Evolutionary conservation across 2,797 vertebrate species (phyloP).

Genomic region (Pagetopsis macropterus): DNA sequence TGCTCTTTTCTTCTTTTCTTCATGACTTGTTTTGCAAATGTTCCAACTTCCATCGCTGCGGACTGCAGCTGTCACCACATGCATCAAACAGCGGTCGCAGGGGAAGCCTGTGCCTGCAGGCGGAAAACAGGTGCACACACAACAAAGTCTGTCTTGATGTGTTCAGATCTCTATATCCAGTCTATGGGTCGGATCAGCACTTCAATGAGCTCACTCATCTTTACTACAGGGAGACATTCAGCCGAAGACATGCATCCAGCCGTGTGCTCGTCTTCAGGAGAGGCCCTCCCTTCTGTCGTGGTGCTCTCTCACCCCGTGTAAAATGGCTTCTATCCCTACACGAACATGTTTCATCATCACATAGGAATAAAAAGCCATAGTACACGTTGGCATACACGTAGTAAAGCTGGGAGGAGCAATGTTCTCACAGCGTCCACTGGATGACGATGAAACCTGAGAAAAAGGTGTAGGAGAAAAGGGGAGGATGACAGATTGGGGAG

Average conservation of each 20-base stretch:
- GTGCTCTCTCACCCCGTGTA: slow-evolving; percentile 94
- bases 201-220: slow-evolving; percentile 58
- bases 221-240: slow-evolving; percentile 61
- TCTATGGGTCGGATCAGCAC: slow-evolving; percentile 26
- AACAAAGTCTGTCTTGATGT: slow-evolving; percentile 60
- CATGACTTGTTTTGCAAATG: slow-evolving; percentile 63
- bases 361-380: slow-evolving; percentile 99
- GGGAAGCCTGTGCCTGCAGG: slow-evolving; percentile 64
- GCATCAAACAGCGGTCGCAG: slow-evolving; percentile 67
- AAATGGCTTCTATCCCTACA: slow-evolving; percentile 99
- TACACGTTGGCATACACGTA: slow-evolving; percentile 88
- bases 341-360: slow-evolving; percentile 97
- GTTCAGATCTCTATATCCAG: slow-evolving; percentile 26
- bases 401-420: slow-evolving; percentile 4
- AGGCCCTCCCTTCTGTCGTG: slow-evolving; percentile 45
- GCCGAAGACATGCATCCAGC: slow-evolving; percentile 61
- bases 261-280: slow-evolving; percentile 41
- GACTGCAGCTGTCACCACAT: slow-evolving; percentile 70
- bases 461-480: slow-evolving; percentile 22
- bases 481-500: slow-evolving; percentile 16
- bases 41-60: slow-evolving; percentile 64
- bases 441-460: slow-evolving; percentile 50
- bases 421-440: slow-evolving; percentile 21
- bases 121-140: slow-evolving; percentile 74
- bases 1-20: slow-evolving; percentile 69